Percentiles rank a stretch among this genome's conserved stretches.
These are phyloP conservation scores for Columba janthina DNA, from an alignment of 2,113 vertebrate genomes.

Conservation along the genomic window DNA sequence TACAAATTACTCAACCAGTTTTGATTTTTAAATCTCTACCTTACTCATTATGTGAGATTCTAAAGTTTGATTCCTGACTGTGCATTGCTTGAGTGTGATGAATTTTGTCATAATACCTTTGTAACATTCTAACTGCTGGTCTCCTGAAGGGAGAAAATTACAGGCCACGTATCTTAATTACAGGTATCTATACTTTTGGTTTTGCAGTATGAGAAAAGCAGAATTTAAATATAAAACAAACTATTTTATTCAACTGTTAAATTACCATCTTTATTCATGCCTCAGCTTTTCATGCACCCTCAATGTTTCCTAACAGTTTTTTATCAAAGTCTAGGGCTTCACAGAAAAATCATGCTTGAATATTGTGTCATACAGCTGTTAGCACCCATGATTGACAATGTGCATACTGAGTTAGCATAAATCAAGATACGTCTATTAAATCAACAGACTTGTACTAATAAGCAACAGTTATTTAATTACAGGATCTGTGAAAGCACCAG, in stretches of 20 bases:
- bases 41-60: background rate
- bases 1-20: background rate
- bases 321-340: background rate
- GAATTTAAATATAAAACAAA: background rate
- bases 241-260: background rate
- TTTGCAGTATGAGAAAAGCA: background rate
- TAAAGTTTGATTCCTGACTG: background rate
- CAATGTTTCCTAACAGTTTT: background rate
- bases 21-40: background rate
- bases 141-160: background rate
- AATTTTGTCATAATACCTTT: background rate
- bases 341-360: background rate
- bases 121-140: background rate
- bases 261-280: background rate
- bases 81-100: background rate
- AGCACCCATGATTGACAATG: background rate
- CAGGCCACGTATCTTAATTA: background rate
- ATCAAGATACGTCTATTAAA: background rate
- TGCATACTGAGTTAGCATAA: background rate
- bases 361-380: background rate
- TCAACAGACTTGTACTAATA: background rate
- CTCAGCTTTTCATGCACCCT: background rate
- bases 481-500: background rate
- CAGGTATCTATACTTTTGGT: background rate
- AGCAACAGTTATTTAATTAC: background rate